Evolutionary conservation across 2,888 invertebrate genomes (phyloP).

Genomic region (Melinaea menophilus): DNA sequence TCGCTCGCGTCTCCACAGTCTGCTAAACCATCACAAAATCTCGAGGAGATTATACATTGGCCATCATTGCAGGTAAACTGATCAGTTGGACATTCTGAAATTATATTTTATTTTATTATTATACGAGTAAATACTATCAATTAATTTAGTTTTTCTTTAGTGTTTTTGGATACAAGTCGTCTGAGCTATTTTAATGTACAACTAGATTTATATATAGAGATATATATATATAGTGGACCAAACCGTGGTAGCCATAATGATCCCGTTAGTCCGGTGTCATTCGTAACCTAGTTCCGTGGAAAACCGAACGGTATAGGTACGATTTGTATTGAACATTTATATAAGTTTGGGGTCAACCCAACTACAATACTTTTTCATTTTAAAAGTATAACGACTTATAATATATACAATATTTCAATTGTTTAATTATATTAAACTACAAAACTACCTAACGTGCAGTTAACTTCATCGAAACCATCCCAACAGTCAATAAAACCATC

Average conservation of each 20-base stretch:
- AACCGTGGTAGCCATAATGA: slow-evolving; percentile 38
- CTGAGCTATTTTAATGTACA: too few species aligned
- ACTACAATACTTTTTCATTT: too few species aligned
- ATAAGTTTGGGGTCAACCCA: not conserved
- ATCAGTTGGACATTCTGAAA: slow-evolving; percentile 67
- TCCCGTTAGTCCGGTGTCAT: slow-evolving; percentile 58
- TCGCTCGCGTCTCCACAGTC: slow-evolving; percentile 84
- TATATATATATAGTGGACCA: not conserved
- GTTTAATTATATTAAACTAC: not conserved
- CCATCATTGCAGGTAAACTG: slow-evolving; percentile 80
- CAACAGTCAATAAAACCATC: slow-evolving; percentile 86
- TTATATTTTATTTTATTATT: slow-evolving; percentile 11
- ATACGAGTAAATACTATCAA: not conserved
- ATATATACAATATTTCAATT: too few species aligned
- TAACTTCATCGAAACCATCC: slow-evolving; percentile 86
- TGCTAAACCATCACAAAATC: slow-evolving; percentile 83
- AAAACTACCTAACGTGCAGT: slow-evolving; percentile 80
- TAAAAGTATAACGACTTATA: too few species aligned
- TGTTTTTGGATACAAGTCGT: too few species aligned
- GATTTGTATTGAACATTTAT: not conserved
- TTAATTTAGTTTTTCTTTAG: not conserved
- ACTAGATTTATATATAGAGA: not conserved
- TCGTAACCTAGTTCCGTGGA: slow-evolving; percentile 56
- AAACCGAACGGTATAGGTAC: slow-evolving; percentile 48
- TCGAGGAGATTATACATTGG: slow-evolving; percentile 79